These are phyloP conservation scores for Cherax quadricarinatus DNA, from an alignment of 1,140 invertebrate genomes.

Conservation along the genomic window DNA sequence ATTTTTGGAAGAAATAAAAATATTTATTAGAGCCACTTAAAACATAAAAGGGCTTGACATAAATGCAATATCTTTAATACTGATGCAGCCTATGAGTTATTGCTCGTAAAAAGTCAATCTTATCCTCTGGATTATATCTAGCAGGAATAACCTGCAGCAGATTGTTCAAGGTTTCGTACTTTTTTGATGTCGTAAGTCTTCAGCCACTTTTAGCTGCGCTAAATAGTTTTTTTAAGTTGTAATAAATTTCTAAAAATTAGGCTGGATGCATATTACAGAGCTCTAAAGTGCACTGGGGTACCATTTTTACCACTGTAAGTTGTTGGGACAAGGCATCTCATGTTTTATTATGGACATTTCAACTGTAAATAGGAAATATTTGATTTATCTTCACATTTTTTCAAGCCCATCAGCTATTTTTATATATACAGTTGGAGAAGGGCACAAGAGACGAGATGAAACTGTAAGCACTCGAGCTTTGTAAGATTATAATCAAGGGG, in stretches of 20 bases:
- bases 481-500: too few species aligned
- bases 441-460: too few species aligned
- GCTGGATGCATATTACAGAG: neutral
- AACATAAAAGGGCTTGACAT: too few species aligned
- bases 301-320: neutral
- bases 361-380: neutral
- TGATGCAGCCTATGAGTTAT: neutral
- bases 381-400: too few species aligned
- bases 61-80: neutral
- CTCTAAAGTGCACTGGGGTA: neutral
- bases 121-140: neutral
- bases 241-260: neutral
- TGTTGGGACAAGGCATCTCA: constrained; percentile 4
- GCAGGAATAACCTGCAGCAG: neutral
- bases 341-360: neutral
- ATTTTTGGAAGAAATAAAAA: too few species aligned
- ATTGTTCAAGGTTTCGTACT: too few species aligned
- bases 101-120: neutral
- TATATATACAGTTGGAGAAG: too few species aligned
- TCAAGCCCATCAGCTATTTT: too few species aligned
- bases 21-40: too few species aligned
- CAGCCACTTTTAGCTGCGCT: neutral
- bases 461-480: too few species aligned
- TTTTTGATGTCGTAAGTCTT: neutral
- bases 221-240: neutral